Percentiles rank a stretch among this genome's conserved stretches.
These are phyloP conservation scores for Lysandra bellargus DNA, from an alignment of 2,888 invertebrate species.

Conservation along the genomic window DNA sequence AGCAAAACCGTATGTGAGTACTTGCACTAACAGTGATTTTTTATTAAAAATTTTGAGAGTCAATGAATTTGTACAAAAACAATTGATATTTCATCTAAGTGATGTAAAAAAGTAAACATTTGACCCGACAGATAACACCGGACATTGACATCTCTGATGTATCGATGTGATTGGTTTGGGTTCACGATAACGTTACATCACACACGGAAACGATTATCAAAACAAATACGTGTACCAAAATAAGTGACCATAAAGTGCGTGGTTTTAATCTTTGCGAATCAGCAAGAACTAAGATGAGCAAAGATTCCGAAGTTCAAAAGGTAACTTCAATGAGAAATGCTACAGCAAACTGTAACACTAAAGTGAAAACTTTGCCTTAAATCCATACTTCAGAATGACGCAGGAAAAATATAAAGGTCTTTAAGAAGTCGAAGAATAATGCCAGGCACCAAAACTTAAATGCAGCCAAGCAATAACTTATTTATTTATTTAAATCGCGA, in stretches of 20 bases:
- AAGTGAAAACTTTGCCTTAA: background rate
- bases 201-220: slow-evolving; percentile 31
- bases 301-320: background rate
- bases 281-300: background rate
- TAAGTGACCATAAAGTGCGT: background rate
- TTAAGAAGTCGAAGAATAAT: background rate
- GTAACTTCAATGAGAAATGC: no score
- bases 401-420: background rate
- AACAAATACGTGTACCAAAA: background rate
- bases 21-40: no score
- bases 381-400: background rate
- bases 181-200: slow-evolving; percentile 38
- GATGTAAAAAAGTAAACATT: slow-evolving; percentile 49
- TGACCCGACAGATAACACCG: slow-evolving; percentile 63
- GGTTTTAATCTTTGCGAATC: background rate
- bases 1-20: no score
- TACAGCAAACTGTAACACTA: no score
- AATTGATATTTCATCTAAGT: slow-evolving; percentile 49
- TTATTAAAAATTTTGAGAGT: slow-evolving; percentile 49
- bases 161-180: slow-evolving; percentile 46
- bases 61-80: slow-evolving; percentile 45
- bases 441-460: slow-evolving; percentile 15
- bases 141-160: slow-evolving; percentile 58
- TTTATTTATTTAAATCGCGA: slow-evolving; percentile 33
- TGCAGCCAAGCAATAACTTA: slow-evolving; percentile 25